Percentiles rank a stretch among this genome's conserved stretches.
Conservation (phyloP, 2,797 vertebrate genomes). For the Sternarchorhynchus goeldii region DNA sequence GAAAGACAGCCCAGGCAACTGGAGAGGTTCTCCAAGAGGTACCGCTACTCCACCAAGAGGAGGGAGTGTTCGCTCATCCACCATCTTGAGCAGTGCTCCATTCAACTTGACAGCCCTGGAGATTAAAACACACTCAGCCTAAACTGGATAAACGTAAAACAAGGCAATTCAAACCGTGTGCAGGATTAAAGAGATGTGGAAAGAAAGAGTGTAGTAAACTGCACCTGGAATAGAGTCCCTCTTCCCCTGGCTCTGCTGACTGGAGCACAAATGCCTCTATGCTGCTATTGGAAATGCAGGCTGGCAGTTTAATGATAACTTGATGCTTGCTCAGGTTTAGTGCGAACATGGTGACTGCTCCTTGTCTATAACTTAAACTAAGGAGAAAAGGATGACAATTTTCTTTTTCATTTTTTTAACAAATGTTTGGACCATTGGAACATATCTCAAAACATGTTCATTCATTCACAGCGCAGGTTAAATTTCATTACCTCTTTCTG, state of each 20-base stretch:
- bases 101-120: constrained; percentile 84
- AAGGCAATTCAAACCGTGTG: not conserved
- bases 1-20: constrained; percentile 84
- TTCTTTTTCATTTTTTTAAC: not conserved
- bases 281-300: constrained; percentile 64
- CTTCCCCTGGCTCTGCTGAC: constrained; percentile 70
- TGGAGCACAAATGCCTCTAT: constrained; percentile 86
- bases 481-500: constrained; percentile 75
- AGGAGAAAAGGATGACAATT: not conserved
- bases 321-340: constrained; percentile 82
- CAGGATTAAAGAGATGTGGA: not conserved
- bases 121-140: not conserved
- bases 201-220: not conserved
- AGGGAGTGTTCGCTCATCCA: constrained; percentile 84
- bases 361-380: constrained; percentile 77
- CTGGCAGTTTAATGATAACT: constrained; percentile 71
- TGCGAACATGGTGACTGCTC: constrained; percentile 84
- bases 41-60: constrained; percentile 70
- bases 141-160: not conserved
- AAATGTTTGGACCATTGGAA: not conserved
- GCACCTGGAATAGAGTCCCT: constrained; percentile 85
- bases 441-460: not conserved
- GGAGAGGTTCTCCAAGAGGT: constrained; percentile 67
- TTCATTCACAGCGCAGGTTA: not conserved
- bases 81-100: constrained; percentile 80